Conservation (phyloP, 2,797 vertebrate species). For the Momotus momota region DNA sequence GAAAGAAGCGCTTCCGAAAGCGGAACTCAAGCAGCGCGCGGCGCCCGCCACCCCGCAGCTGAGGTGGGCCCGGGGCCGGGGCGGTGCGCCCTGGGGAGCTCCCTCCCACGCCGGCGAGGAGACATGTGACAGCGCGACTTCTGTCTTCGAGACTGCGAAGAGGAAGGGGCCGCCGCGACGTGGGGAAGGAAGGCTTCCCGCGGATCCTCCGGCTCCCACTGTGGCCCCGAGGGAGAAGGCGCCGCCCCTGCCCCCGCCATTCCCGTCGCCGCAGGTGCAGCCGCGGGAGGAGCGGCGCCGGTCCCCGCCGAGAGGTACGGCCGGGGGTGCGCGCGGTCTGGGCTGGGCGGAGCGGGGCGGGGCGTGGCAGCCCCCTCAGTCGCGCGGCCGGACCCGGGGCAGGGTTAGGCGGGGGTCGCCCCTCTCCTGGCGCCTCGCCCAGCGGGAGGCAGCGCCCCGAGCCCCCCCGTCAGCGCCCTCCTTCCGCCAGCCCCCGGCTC, state of each 20-base stretch:
- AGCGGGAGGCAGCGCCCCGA: fast-evolving
- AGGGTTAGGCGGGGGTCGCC: neutral
- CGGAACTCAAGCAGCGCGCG: neutral
- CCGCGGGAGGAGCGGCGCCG: neutral
- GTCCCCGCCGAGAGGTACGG: neutral
- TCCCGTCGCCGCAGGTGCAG: neutral
- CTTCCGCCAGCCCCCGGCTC: neutral
- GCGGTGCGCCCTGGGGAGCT: neutral
- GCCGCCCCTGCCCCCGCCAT: neutral
- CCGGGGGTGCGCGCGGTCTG: too few species aligned
- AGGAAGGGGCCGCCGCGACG: neutral
- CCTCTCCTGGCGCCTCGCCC: neutral
- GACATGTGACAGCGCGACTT: neutral
- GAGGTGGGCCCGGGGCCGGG: neutral
- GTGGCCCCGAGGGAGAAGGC: neutral
- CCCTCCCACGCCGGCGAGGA: neutral
- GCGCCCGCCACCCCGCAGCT: neutral
- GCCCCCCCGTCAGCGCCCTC: too few species aligned
- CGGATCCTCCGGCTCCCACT: neutral
- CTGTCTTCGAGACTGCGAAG: neutral
- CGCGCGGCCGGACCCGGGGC: neutral
- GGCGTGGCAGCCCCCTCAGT: neutral
- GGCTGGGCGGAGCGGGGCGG: neutral
- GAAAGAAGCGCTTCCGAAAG: neutral
- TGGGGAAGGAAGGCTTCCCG: too few species aligned